Conservation (phyloP, 2,113 vertebrate species). For the Aspiorhynchus laticeps region DNA sequence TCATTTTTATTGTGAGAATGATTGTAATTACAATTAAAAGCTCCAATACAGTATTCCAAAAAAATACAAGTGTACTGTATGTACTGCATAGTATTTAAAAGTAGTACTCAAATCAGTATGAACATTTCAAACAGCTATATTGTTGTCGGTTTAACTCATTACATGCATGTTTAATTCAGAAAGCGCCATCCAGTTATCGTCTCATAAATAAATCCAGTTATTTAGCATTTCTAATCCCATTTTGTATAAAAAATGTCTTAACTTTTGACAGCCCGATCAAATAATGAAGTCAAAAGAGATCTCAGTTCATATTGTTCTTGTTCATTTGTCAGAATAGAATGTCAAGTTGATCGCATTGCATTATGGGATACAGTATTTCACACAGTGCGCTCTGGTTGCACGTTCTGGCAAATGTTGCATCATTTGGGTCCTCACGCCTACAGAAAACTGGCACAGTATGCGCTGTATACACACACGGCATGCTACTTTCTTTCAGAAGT, state of each 20-base stretch:
- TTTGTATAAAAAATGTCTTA: neutral
- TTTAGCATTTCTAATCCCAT: conserved; percentile 14
- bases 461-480: neutral
- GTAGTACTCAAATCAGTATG: neutral
- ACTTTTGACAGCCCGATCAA: neutral
- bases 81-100: neutral
- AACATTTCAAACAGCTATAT: neutral
- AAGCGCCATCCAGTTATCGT: neutral
- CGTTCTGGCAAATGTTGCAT: conserved; percentile 40
- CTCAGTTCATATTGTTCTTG: neutral
- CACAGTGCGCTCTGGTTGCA: conserved; percentile 8
- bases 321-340: conserved; percentile 46
- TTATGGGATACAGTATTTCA: conserved; percentile 21
- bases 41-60: neutral
- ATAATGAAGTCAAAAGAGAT: conserved; percentile 4
- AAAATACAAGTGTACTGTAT: neutral
- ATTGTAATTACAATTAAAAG: no score
- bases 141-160: neutral
- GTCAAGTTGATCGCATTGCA: conserved; percentile 9
- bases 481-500: conserved; percentile 20
- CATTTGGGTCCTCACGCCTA: neutral
- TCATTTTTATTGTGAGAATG: no score
- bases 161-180: neutral
- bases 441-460: neutral
- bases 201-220: neutral